Evolutionary conservation across 2,888 invertebrate genomes (phyloP), one percentile per base, ranked within the genome.

Genomic region (Drosophila antonietae): DNA sequence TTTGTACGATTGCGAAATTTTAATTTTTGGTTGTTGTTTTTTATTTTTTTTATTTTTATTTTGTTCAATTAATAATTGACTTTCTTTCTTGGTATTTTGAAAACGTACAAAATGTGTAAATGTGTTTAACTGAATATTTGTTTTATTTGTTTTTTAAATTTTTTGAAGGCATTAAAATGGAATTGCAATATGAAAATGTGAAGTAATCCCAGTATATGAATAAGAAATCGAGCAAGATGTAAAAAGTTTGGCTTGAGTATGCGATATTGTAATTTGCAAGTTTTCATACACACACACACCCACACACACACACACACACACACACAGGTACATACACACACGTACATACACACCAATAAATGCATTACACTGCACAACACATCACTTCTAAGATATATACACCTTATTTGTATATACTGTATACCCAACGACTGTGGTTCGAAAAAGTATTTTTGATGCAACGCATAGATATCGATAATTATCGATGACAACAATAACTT

Each of bases 241-340:
- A 86, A 46, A 81, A 80, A 76, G 71, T 71, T 68, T 73, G 81
- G 58, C 83, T 73, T 75, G 80, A 75, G 71, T 81, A 83, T 85
- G 75, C 80, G 65, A 83, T 66, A 81, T 70, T 83, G 83, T 81
- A 84, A 86, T 78, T 83, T 84, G 83, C 84, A 84, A 89, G 83
- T 85, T 79, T 69, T 52, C 64, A 80, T 57, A 68, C 47, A 66
- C 39, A 58, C 56, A 66, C 35, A 55, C 59, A 49, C 46, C 56
- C 28, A 66, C 64, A 68, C 44, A 43, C 39, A 68, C 58, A 63
- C 58, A 61, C 44, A 58, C 49, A 57, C 55, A 43, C 39, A 66
- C 58, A 64, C 58, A 69, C 64, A 60, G 23, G 23, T 23, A 23
- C 59, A 61, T 39, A 58, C 49, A 57, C 55, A 65, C 59, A 52